phyloP scores from a whole-genome alignment of 1,140 invertebrate genomes.

The Acromyrmex charruanus region DNA sequence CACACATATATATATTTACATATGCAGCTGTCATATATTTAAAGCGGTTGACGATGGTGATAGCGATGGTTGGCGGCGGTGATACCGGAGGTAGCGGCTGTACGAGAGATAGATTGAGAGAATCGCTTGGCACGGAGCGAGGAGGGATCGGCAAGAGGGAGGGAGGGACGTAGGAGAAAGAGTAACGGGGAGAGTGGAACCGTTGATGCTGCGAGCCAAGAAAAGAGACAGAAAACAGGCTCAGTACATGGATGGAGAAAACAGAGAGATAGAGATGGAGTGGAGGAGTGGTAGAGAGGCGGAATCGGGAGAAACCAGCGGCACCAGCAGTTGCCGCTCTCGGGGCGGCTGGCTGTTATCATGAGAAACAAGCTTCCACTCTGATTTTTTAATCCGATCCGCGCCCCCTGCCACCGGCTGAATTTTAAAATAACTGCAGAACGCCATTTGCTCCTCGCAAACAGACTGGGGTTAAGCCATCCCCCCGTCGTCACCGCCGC shows the following conservation, averaged over 20 bases:
- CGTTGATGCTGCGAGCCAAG: slow-evolving; percentile 1
- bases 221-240: slow-evolving; percentile 68
- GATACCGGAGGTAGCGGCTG: slow-evolving; percentile 69
- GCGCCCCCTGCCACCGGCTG: slow-evolving; percentile 78
- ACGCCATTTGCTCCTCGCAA: slow-evolving; percentile 86
- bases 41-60: slow-evolving; percentile 74
- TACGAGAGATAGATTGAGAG: slow-evolving; percentile 73
- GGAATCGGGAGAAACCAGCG: slow-evolving; percentile 84
- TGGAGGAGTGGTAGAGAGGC: slow-evolving; percentile 67
- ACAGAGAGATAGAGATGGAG: slow-evolving; percentile 71
- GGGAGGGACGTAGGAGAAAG: slow-evolving; percentile 66
- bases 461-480: slow-evolving; percentile 84
- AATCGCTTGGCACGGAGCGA: slow-evolving; percentile 59
- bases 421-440: slow-evolving; percentile 87
- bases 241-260: slow-evolving; percentile 59
- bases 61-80: slow-evolving; percentile 72
- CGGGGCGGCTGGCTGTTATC: slow-evolving; percentile 85
- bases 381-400: slow-evolving; percentile 87
- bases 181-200: slow-evolving; percentile 63
- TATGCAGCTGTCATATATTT: slow-evolving; percentile 77
- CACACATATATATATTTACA: slow-evolving; percentile 46
- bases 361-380: slow-evolving; percentile 87
- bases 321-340: slow-evolving; percentile 84
- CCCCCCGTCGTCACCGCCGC: slow-evolving; percentile 31
- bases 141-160: background rate